Evolutionary conservation across 1,140 invertebrate species (phyloP).

Genomic region (Drosophila murphyi): DNA sequence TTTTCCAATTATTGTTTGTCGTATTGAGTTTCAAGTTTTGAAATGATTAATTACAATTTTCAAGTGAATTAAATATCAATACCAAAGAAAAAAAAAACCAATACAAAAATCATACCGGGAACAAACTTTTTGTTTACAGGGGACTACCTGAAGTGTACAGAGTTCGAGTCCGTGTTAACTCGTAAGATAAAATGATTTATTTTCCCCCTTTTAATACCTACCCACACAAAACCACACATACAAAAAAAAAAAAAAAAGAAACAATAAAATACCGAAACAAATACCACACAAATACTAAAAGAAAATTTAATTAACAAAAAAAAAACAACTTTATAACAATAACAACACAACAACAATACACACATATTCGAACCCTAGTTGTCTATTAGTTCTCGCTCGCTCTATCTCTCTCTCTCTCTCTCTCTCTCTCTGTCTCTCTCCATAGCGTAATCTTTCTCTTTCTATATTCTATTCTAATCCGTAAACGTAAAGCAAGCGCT

Average conservation of each 20-base stretch:
- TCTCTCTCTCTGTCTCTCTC: slow-evolving; percentile 16
- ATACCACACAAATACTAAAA: slow-evolving; percentile 30
- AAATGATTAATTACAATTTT: slow-evolving; percentile 17
- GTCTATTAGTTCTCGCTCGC: slow-evolving; percentile 34
- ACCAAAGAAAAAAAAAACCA: slow-evolving; percentile 57
- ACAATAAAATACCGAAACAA: slow-evolving; percentile 24
- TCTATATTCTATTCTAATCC: slow-evolving; percentile 17
- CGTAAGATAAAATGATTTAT: slow-evolving; percentile 87
- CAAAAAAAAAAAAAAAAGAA: slow-evolving; percentile 18
- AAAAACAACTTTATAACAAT: background rate
- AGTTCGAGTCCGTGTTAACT: slow-evolving; percentile 90
- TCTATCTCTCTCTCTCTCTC: slow-evolving; percentile 13
- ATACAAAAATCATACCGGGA: slow-evolving; percentile 85
- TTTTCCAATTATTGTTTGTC: slow-evolving; percentile 41
- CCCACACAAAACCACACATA: slow-evolving; percentile 30
- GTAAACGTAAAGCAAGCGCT: slow-evolving; percentile 19
- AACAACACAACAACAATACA: slow-evolving; percentile 27
- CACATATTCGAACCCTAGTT: slow-evolving; percentile 31
- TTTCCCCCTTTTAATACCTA: slow-evolving; percentile 57
- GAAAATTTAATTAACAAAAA: slow-evolving; percentile 31
- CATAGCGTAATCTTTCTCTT: slow-evolving; percentile 18
- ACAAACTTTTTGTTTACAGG: slow-evolving; percentile 90
- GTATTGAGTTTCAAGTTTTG: slow-evolving; percentile 36
- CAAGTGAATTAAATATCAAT: slow-evolving; percentile 25
- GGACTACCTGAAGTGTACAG: slow-evolving; percentile 90